Conservation (phyloP, 2,797 vertebrate species). For the Gambelia wislizenii region DNA sequence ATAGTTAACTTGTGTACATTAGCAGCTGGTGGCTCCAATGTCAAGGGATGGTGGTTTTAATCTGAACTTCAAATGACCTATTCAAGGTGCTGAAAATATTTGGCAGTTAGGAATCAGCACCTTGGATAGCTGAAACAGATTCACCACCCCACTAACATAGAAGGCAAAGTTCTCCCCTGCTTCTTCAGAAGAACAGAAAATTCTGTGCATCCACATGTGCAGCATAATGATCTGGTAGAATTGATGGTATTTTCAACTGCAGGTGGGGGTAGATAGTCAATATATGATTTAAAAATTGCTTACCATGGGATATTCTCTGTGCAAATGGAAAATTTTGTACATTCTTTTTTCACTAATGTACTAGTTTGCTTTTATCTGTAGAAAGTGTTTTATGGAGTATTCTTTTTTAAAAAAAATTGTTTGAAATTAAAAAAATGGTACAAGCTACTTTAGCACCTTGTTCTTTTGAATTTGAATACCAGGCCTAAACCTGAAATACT, state of each 20-base stretch:
- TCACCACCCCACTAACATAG: no score
- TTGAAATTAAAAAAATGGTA: neutral
- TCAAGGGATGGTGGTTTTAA: no score
- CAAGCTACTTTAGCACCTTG: neutral
- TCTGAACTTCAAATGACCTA: no score
- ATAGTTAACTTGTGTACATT: neutral
- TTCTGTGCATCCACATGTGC: neutral
- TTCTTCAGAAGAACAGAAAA: neutral
- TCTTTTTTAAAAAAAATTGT: neutral
- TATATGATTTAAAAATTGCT: neutral
- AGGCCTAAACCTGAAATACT: neutral
- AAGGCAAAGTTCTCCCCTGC: no score
- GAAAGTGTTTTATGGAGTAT: neutral
- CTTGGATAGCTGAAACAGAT: no score
- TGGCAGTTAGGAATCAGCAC: no score
- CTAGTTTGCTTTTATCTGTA: neutral
- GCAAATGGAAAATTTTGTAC: neutral
- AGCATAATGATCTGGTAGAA: neutral
- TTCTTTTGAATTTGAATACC: neutral
- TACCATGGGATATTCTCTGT: neutral
- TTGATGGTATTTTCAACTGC: neutral
- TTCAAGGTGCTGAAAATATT: no score
- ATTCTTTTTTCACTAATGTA: neutral
- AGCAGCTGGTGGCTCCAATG: no score
- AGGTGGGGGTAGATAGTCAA: neutral